Evolutionary conservation across 2,888 invertebrate species (phyloP).

Genomic region (Anorthoa munda): DNA sequence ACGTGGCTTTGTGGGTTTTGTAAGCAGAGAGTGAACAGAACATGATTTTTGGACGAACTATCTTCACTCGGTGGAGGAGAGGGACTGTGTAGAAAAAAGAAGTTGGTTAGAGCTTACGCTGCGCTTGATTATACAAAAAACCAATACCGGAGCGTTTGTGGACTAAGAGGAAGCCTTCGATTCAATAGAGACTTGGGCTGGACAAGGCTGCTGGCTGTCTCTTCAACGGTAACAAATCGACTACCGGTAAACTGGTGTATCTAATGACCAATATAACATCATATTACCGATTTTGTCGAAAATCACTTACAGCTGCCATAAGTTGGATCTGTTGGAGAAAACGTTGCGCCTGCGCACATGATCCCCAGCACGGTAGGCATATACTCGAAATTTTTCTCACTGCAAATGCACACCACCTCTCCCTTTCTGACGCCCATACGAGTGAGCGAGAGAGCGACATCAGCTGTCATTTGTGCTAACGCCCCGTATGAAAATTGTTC

Average conservation of each 20-base stretch:
- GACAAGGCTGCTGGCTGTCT: too few relatives aligned
- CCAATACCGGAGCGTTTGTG: too few relatives aligned
- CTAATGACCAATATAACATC: too few relatives aligned
- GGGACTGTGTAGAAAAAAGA: conserved; percentile 53
- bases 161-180: too few relatives aligned
- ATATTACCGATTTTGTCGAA: too few relatives aligned
- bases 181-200: too few relatives aligned
- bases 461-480: conserved; percentile 72
- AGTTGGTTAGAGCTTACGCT: background rate
- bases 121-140: too few relatives aligned
- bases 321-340: conserved; percentile 59
- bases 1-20: conserved; percentile 47
- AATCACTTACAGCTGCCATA: conserved; percentile 60
- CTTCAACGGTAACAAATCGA: too few relatives aligned
- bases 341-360: conserved; percentile 66
- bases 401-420: conserved; percentile 70
- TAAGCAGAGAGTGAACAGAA: conserved; percentile 66
- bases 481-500: conserved; percentile 68
- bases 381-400: conserved; percentile 66
- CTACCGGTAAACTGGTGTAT: too few relatives aligned
- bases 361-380: conserved; percentile 65
- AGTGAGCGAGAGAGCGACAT: conserved; percentile 74
- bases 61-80: conserved; percentile 63
- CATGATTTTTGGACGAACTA: conserved; percentile 67
- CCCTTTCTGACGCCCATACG: conserved; percentile 73